A percentile compares a stretch with the other conserved stretches of the same genome.
Conservation (phyloP, 1,140 invertebrate genomes). For the Bombyx mandarina region DNA sequence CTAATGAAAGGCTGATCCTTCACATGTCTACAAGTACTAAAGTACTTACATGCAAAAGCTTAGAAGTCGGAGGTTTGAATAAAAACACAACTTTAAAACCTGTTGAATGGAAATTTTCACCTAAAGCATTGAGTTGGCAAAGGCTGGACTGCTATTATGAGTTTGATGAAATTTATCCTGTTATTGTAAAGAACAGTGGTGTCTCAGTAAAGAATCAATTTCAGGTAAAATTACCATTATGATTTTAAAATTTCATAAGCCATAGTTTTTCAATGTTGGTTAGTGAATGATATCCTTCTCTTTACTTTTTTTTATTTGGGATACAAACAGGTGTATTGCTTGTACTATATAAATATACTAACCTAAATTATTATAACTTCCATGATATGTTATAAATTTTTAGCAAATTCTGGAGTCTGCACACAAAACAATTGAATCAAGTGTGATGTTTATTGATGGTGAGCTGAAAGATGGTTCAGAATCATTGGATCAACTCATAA, state of each 20-base stretch:
- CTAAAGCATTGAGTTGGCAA: slow-evolving; percentile 76
- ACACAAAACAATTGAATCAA: slow-evolving; percentile 72
- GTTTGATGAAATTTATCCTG: slow-evolving; percentile 77
- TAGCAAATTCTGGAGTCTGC: slow-evolving; percentile 74
- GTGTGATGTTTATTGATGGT: slow-evolving; percentile 76
- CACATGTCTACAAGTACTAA: slow-evolving; percentile 69
- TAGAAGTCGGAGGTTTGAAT: slow-evolving; percentile 47
- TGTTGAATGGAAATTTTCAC: slow-evolving; percentile 77
- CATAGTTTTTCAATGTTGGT: background rate
- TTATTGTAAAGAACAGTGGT: slow-evolving; percentile 71
- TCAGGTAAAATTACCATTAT: slow-evolving; percentile 64
- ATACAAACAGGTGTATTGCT: background rate
- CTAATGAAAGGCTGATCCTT: slow-evolving; percentile 65
- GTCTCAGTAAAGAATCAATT: slow-evolving; percentile 77
- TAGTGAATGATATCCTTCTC: background rate
- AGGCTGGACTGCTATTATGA: slow-evolving; percentile 79
- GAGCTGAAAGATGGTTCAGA: slow-evolving; percentile 71
- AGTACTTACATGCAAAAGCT: slow-evolving; percentile 60
- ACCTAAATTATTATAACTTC: too few species aligned
- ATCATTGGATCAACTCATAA: slow-evolving; percentile 69
- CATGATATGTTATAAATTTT: slow-evolving; percentile 22
- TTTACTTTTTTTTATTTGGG: background rate
- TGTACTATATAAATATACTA: too few species aligned
- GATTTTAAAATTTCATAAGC: background rate
- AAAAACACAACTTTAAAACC: slow-evolving; percentile 62